phyloP scores from a whole-genome alignment of 2,888 invertebrate genomes.

The Netelia virgata region DNA sequence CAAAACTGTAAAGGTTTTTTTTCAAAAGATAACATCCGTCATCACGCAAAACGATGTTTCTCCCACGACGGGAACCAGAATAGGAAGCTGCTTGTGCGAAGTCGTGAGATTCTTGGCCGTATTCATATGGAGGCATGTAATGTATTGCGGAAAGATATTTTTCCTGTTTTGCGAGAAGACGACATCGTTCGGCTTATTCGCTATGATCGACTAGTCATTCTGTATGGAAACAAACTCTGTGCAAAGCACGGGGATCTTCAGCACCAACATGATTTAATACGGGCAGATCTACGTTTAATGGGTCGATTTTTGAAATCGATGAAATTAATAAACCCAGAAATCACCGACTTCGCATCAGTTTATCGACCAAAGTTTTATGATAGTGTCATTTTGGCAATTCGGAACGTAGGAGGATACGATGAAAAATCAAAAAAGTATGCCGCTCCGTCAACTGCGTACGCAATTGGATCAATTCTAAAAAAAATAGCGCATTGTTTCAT shows the following conservation, averaged over 20 bases:
- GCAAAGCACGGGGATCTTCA: constrained; percentile 20
- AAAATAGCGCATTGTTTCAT: neutral
- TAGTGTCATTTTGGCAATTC: constrained; percentile 37
- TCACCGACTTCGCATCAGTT: constrained; percentile 52
- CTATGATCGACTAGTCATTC: constrained; percentile 57
- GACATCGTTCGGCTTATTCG: constrained; percentile 63
- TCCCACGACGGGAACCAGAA: neutral
- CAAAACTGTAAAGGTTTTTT: too few species aligned
- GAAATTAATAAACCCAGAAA: constrained; percentile 26
- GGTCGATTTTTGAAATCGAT: constrained; percentile 40
- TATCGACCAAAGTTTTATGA: constrained; percentile 53
- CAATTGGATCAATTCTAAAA: constrained; percentile 18
- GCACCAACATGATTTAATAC: constrained; percentile 61
- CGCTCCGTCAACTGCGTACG: constrained; percentile 41
- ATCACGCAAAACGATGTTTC: too few species aligned
- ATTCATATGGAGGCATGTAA: neutral
- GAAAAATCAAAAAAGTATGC: constrained; percentile 21
- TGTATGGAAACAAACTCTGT: too few species aligned
- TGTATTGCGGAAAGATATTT: constrained; percentile 48
- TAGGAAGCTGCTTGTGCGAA: constrained; percentile 60
- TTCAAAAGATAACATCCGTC: too few species aligned
- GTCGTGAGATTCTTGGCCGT: constrained; percentile 48
- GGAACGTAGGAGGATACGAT: constrained; percentile 32
- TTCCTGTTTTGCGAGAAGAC: constrained; percentile 68
- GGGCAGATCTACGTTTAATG: constrained; percentile 38